Evolutionary conservation across 23 tunicate genomes (phyloP).

Genomic region (Ciona savignyi): DNA sequence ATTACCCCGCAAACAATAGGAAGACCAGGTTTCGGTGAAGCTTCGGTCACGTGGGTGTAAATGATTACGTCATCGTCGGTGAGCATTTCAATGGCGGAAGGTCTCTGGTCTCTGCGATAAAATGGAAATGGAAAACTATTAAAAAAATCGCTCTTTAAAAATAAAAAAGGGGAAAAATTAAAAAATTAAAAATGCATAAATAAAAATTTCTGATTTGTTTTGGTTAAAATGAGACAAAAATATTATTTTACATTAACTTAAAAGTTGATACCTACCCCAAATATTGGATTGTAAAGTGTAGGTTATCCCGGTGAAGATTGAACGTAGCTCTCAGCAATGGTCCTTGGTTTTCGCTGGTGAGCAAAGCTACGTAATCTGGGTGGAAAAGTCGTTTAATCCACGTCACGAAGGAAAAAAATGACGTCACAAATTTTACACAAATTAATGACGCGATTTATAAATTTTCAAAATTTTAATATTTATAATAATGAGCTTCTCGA

Average conservation of each 20-base stretch:
- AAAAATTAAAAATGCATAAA: no score
- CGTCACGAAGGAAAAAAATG: no score
- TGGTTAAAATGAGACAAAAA: no score
- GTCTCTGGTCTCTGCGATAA: conserved; percentile 3
- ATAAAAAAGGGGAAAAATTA: no score
- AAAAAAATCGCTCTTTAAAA: neutral
- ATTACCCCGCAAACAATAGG: conserved; percentile 49
- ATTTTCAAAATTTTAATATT: no score
- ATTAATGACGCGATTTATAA: no score
- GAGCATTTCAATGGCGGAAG: conserved; percentile 21
- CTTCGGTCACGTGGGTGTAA: conserved; percentile 15
- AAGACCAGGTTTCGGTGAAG: conserved; percentile 17
- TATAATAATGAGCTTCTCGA: no score
- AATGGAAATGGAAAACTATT: neutral
- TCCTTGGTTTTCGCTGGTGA: conserved; percentile 28
- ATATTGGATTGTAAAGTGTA: conserved; percentile 59
- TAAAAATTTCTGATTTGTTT: no score
- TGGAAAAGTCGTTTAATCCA: no score
- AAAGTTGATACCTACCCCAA: no score
- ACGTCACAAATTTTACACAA: no score
- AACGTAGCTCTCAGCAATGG: conserved; percentile 39
- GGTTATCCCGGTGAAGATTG: conserved; percentile 34
- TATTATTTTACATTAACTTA: no score
- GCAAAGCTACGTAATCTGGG: conserved; percentile 42
- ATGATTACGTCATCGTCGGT: conserved; percentile 8